These are phyloP conservation scores for Hydroisotoma schaefferi DNA, from an alignment of 2,888 invertebrate species.

Conservation along the genomic window DNA sequence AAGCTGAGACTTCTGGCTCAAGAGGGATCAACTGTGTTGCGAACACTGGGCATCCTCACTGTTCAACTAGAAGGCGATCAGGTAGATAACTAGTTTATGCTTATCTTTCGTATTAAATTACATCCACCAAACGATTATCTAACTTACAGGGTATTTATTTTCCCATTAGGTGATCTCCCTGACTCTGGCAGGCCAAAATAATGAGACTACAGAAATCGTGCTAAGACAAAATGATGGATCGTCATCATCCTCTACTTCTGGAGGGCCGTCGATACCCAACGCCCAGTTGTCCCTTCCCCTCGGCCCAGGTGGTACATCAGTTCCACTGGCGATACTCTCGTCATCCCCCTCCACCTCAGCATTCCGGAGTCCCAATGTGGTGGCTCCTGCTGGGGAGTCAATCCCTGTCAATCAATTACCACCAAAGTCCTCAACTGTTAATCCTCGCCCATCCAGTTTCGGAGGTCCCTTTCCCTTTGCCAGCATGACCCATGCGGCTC, in stretches of 20 bases:
- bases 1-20: slow-evolving; percentile 86
- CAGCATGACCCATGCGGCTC: slow-evolving; percentile 81
- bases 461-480: slow-evolving; percentile 75
- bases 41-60: slow-evolving; percentile 88
- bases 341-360: slow-evolving; percentile 44
- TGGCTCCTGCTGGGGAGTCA: slow-evolving; percentile 53
- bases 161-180: slow-evolving; percentile 59
- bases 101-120: neutral
- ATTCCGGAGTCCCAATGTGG: slow-evolving; percentile 70
- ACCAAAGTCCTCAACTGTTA: slow-evolving; percentile 50
- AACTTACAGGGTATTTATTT: slow-evolving; percentile 17
- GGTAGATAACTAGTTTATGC: slow-evolving; percentile 46
- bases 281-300: slow-evolving; percentile 38
- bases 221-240: slow-evolving; percentile 52
- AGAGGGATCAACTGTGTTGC: slow-evolving; percentile 81
- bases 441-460: slow-evolving; percentile 57
- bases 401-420: slow-evolving; percentile 43
- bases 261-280: slow-evolving; percentile 16
- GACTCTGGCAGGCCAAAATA: slow-evolving; percentile 62
- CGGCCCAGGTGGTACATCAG: slow-evolving; percentile 36
- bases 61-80: slow-evolving; percentile 74
- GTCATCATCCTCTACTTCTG: slow-evolving; percentile 32
- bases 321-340: slow-evolving; percentile 37
- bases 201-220: slow-evolving; percentile 68
- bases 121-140: neutral